These are phyloP conservation scores for Dromaius novaehollandiae DNA, from an alignment of 2,113 vertebrate species.

Conservation along the genomic window DNA sequence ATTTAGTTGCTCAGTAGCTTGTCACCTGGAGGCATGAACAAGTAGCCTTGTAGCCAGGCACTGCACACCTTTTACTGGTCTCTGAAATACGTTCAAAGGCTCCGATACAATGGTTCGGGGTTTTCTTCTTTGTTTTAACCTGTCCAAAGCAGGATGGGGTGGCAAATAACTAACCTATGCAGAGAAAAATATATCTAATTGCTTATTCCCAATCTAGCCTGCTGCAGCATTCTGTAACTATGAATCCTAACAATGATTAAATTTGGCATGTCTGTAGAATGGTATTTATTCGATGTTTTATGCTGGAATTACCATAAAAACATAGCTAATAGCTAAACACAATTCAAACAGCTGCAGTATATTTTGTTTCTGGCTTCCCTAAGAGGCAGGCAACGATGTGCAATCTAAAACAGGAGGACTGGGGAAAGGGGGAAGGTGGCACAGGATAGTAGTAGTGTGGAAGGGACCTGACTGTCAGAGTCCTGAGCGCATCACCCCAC, in stretches of 20 bases:
- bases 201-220: neutral
- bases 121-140: neutral
- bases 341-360: constrained; percentile 15
- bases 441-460: neutral
- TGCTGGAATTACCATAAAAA: constrained; percentile 36
- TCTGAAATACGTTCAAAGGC: neutral
- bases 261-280: neutral
- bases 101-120: neutral
- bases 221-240: neutral
- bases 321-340: neutral
- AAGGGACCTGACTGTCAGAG: neutral
- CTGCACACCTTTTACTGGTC: neutral
- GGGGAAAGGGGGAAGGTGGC: neutral
- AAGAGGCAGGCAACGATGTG: neutral
- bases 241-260: neutral
- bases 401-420: neutral
- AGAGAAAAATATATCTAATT: neutral
- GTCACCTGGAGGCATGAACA: neutral
- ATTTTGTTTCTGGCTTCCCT: neutral
- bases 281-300: neutral
- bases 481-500: neutral
- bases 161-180: neutral
- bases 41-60: neutral
- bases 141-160: neutral
- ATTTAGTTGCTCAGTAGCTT: neutral